Percentiles rank a stretch among this genome's conserved stretches.
Evolutionary conservation across 2,113 vertebrate species (phyloP).

Genomic region (Trachemys scripta): DNA sequence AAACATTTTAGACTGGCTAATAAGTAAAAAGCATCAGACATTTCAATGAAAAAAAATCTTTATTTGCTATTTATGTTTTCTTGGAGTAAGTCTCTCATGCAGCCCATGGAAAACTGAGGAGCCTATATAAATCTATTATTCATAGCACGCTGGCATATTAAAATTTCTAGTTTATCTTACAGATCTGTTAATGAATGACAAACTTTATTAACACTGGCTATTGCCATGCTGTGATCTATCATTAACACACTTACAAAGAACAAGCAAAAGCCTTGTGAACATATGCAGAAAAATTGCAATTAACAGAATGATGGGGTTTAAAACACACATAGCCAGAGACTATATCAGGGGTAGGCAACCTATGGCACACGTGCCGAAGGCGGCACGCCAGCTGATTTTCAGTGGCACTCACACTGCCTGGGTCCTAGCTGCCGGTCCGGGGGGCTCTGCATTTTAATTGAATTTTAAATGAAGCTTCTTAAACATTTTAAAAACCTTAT

Average conservation of each 20-base stretch:
- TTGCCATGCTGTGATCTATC: background rate
- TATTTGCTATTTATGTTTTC: background rate
- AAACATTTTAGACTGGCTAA: background rate
- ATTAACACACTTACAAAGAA: background rate
- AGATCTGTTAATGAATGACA: background rate
- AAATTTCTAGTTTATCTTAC: background rate
- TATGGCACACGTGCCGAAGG: too few species aligned
- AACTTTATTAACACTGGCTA: background rate
- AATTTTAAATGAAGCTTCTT: too few species aligned
- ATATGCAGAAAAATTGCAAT: background rate
- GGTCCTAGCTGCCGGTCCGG: too few species aligned
- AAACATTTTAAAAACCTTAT: too few species aligned
- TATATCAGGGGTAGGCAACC: too few species aligned
- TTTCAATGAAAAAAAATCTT: background rate
- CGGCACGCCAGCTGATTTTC: too few species aligned
- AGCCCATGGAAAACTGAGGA: background rate
- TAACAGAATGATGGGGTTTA: background rate
- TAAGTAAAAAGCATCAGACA: background rate
- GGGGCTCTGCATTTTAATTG: too few species aligned
- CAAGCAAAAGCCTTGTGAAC: background rate
- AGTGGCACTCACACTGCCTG: too few species aligned
- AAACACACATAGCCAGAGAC: background rate
- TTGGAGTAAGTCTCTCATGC: background rate
- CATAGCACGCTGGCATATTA: background rate
- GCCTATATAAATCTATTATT: background rate